Percentiles rank a stretch among this genome's conserved stretches.
Evolutionary conservation across 2,797 vertebrate species (phyloP).

Genomic region (Echeneis naucrates): DNA sequence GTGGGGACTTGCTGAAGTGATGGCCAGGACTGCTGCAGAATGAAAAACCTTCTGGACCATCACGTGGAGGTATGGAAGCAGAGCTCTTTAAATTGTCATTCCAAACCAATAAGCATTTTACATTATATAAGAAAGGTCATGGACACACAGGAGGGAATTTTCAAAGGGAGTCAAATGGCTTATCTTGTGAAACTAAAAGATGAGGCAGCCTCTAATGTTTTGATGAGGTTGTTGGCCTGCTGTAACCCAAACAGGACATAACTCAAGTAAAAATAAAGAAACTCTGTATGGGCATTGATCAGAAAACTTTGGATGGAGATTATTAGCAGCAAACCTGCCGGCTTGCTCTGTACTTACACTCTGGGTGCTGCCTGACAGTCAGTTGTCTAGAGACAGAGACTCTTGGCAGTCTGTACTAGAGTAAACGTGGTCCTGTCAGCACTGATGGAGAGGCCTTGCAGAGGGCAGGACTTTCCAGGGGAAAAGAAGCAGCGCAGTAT

Average conservation of each 20-base stretch:
- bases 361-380: conserved; percentile 54
- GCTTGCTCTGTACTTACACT: conserved; percentile 18
- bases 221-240: conserved; percentile 14
- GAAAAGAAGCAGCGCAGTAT: conserved; percentile 49
- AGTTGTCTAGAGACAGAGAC: conserved; percentile 54
- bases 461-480: conserved; percentile 69
- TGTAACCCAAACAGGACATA: conserved; percentile 22
- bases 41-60: not conserved
- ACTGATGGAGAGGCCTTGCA: conserved; percentile 68
- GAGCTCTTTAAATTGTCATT: conserved; percentile 1
- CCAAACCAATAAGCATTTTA: conserved; percentile 2
- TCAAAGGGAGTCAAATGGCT: conserved; percentile 19
- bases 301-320: not conserved
- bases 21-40: not conserved
- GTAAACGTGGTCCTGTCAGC: conserved; percentile 64
- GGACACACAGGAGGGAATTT: conserved; percentile 27
- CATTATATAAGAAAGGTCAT: conserved; percentile 16
- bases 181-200: conserved; percentile 35
- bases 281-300: conserved; percentile 14
- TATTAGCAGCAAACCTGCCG: conserved; percentile 36
- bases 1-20: not conserved
- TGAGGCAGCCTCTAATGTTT: conserved; percentile 20
- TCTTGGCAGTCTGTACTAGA: conserved; percentile 57
- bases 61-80: not conserved
- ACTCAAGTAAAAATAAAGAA: conserved; percentile 21